phyloP scores from a whole-genome alignment of 2,888 invertebrate species.

The Acanthosepion pharaonis region DNA sequence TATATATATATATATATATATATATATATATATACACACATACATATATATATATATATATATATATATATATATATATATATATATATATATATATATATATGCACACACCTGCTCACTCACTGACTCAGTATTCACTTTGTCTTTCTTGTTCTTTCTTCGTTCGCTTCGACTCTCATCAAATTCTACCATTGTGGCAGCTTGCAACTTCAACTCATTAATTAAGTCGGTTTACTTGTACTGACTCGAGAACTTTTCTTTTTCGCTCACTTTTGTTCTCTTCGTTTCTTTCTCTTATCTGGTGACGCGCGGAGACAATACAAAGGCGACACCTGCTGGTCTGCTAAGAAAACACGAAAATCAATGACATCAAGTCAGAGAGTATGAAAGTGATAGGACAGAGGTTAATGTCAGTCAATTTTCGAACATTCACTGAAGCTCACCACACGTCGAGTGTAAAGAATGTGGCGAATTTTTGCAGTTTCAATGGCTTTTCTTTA shows the following conservation, averaged over 20 bases:
- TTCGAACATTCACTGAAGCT: neutral
- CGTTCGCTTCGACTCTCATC: neutral
- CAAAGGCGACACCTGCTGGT: neutral
- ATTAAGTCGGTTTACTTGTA: neutral
- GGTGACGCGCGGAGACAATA: neutral
- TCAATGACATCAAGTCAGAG: neutral
- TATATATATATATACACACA: too few species aligned
- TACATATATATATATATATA: too few species aligned
- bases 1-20: too few species aligned
- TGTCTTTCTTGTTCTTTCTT: too few species aligned
- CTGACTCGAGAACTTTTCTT: neutral
- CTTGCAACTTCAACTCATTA: neutral
- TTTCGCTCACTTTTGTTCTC: neutral
- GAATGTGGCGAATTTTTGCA: neutral
- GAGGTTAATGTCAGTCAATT: neutral
- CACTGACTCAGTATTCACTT: too few species aligned
- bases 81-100: too few species aligned
- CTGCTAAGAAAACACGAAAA: neutral
- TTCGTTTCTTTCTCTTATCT: neutral
- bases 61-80: too few species aligned
- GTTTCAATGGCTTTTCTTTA: too few species aligned
- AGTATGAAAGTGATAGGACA: neutral
- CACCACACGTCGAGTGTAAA: neutral
- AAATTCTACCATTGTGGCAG: neutral
- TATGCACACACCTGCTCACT: accelerated